A percentile compares a stretch with the other conserved stretches of the same genome.
Conservation (phyloP, 2,113 vertebrate genomes). For the Hyperoodon ampullatus region DNA sequence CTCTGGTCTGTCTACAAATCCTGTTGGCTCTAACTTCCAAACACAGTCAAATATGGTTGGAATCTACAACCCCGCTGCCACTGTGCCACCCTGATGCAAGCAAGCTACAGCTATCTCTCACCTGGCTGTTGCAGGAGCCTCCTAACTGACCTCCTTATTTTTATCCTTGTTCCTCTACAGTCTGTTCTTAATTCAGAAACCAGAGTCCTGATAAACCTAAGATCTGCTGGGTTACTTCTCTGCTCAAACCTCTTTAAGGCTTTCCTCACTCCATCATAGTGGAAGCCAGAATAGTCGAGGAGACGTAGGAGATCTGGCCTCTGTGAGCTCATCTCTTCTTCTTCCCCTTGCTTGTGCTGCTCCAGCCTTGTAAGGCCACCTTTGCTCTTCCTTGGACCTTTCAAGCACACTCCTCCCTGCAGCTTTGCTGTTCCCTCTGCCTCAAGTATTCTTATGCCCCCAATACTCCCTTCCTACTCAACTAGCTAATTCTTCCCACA, state of each 20-base stretch:
- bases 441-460: neutral
- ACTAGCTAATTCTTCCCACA: no score
- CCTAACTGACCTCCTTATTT: neutral
- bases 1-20: neutral
- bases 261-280: neutral
- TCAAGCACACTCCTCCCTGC: neutral
- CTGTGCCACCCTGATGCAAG: neutral
- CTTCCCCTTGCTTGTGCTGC: accelerated
- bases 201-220: neutral
- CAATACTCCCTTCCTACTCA: neutral
- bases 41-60: neutral
- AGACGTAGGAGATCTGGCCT: neutral
- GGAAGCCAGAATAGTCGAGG: neutral
- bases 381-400: neutral
- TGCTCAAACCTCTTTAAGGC: neutral
- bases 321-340: neutral
- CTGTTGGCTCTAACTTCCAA: neutral
- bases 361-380: accelerated
- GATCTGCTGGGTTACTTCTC: neutral
- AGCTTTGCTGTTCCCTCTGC: neutral
- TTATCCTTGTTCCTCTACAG: neutral
- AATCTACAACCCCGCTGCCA: neutral
- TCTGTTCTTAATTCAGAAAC: neutral
- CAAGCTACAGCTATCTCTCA: neutral
- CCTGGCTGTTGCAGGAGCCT: neutral